phyloP scores from a whole-genome alignment of 2,888 invertebrate genomes.

The Keiferia lycopersicella region DNA sequence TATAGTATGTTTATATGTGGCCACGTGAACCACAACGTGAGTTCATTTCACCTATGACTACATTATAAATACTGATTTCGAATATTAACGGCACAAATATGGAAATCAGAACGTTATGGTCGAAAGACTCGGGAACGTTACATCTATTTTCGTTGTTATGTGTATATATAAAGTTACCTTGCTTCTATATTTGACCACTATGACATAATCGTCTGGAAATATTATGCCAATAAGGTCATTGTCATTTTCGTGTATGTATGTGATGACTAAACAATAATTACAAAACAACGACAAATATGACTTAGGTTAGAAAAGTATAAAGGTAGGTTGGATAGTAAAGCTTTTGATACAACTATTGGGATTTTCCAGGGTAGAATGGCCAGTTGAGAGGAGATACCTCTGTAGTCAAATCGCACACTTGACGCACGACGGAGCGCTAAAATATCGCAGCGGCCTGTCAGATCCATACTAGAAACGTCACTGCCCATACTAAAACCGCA shows the following conservation, averaged over 20 bases:
- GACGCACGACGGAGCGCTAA: too few relatives aligned
- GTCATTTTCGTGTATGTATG: constrained; percentile 30
- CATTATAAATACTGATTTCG: too few relatives aligned
- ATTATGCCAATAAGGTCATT: constrained; percentile 44
- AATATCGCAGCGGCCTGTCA: too few relatives aligned
- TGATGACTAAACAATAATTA: not conserved
- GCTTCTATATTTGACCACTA: not conserved
- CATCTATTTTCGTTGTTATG: not conserved
- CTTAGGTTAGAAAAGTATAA: too few relatives aligned
- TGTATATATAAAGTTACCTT: not conserved
- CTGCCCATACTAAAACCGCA: too few relatives aligned
- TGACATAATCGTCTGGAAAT: not conserved
- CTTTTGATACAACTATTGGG: too few relatives aligned
- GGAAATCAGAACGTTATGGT: constrained; percentile 6
- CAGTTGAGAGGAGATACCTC: too few relatives aligned
- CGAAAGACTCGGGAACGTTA: not conserved
- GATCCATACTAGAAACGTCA: too few relatives aligned
- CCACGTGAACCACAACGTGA: not conserved
- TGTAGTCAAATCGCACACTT: too few relatives aligned
- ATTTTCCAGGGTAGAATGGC: too few relatives aligned
- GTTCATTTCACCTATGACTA: not conserved
- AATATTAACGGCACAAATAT: constrained; percentile 14
- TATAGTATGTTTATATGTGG: too few relatives aligned
- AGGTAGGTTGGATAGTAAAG: too few relatives aligned
- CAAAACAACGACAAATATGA: not conserved